phyloP scores from a whole-genome alignment of 2,888 invertebrate genomes.

The Homarus gammarus region DNA sequence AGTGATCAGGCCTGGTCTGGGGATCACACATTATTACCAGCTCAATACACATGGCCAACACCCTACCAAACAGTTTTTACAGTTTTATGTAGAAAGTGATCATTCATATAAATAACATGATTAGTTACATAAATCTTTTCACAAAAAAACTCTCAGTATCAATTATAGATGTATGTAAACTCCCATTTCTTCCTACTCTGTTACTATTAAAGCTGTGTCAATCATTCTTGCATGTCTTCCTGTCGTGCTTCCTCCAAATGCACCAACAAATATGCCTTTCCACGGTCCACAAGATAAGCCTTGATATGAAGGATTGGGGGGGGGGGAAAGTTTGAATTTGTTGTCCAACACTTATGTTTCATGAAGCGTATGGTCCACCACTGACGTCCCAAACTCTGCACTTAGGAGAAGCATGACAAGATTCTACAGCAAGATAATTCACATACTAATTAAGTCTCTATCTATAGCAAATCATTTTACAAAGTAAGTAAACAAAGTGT shows the following conservation, averaged over 20 bases:
- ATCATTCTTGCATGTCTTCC: constrained; percentile 64
- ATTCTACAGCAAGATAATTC: constrained; percentile 69
- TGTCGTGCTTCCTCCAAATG: constrained; percentile 70
- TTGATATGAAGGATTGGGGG: constrained; percentile 56
- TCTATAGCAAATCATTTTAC: constrained; percentile 73
- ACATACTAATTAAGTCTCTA: constrained; percentile 71
- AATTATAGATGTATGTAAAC: constrained; percentile 72
- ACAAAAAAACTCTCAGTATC: constrained; percentile 70
- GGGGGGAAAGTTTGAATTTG: constrained; percentile 63
- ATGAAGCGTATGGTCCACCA: constrained; percentile 73
- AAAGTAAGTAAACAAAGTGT: constrained; percentile 71
- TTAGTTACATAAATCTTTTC: constrained; percentile 72
- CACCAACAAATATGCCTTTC: constrained; percentile 61
- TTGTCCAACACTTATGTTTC: constrained; percentile 69
- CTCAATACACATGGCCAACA: constrained; percentile 66
- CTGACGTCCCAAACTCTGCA: constrained; percentile 67
- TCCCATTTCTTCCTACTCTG: constrained; percentile 66
- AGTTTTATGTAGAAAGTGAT: constrained; percentile 73
- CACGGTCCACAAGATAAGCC: constrained; percentile 69
- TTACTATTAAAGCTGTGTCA: constrained; percentile 73
- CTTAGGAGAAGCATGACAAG: constrained; percentile 71
- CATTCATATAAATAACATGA: constrained; percentile 74
- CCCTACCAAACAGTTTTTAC: constrained; percentile 69
- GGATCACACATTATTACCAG: constrained; percentile 66
- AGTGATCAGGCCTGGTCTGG: constrained; percentile 60